Conservation (phyloP, 2,797 vertebrate species). For the Allobates femoralis region DNA sequence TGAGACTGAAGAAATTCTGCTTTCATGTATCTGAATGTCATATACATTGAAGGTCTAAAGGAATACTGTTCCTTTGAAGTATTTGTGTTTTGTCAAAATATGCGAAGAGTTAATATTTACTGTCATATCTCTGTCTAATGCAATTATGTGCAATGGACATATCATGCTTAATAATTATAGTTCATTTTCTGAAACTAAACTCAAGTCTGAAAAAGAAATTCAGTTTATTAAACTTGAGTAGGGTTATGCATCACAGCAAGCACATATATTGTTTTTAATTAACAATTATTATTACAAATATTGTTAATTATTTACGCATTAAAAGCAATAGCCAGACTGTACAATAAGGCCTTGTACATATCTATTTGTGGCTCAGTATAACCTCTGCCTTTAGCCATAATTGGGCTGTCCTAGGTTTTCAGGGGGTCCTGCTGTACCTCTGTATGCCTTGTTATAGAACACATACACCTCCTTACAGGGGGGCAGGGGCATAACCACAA, state of each 20-base stretch:
- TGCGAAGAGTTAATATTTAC: background rate
- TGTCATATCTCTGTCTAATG: background rate
- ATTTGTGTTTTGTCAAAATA: background rate
- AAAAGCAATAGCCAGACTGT: background rate
- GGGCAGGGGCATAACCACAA: too few relatives aligned
- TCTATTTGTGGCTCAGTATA: background rate
- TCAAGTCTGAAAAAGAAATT: background rate
- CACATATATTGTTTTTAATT: background rate
- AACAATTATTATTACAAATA: background rate
- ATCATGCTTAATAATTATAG: background rate
- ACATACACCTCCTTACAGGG: too few relatives aligned
- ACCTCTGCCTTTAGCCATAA: background rate
- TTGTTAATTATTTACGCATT: background rate
- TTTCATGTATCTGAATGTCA: conserved; percentile 68
- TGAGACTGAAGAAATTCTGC: conserved; percentile 66
- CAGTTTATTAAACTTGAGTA: background rate
- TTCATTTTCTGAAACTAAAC: background rate
- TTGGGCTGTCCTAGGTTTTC: too few relatives aligned
- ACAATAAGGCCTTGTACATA: background rate
- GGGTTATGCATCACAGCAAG: too few relatives aligned
- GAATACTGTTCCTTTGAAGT: conserved; percentile 66
- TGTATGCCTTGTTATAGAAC: too few relatives aligned
- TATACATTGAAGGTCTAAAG: conserved; percentile 64
- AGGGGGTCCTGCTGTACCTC: too few relatives aligned
- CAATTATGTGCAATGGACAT: background rate